phyloP scores from a whole-genome alignment of 2,888 invertebrate genomes.

The Acleris literana region DNA sequence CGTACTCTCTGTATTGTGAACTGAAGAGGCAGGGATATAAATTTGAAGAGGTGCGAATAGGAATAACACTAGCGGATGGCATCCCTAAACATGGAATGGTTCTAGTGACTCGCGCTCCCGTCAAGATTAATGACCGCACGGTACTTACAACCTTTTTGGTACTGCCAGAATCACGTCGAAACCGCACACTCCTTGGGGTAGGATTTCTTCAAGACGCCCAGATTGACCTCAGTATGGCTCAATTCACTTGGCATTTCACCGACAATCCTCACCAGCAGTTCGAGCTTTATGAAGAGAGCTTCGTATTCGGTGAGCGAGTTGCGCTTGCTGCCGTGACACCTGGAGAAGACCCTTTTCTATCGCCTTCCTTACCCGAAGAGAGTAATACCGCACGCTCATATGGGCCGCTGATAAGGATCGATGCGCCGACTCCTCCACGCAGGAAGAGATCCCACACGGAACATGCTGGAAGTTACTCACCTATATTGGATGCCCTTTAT shows the following conservation, averaged over 20 bases:
- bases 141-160: constrained; percentile 7
- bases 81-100: constrained; percentile 4
- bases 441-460: too few relatives aligned
- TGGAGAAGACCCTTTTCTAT: too few relatives aligned
- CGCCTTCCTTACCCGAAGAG: too few relatives aligned
- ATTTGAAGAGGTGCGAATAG: too few relatives aligned
- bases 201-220: constrained; percentile 2
- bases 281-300: neutral
- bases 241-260: neutral
- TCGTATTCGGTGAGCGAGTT: neutral
- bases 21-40: too few relatives aligned
- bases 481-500: too few relatives aligned
- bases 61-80: constrained; percentile 27
- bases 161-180: neutral
- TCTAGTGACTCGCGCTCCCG: constrained; percentile 2
- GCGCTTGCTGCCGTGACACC: too few relatives aligned
- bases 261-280: neutral
- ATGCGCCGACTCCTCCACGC: too few relatives aligned
- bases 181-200: neutral
- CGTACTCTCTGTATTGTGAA: too few relatives aligned
- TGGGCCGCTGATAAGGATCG: too few relatives aligned
- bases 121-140: neutral
- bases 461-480: too few relatives aligned
- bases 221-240: neutral
- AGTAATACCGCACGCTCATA: too few relatives aligned